Conservation (phyloP, 2,113 vertebrate species). For the Saguinus imperator region DNA sequence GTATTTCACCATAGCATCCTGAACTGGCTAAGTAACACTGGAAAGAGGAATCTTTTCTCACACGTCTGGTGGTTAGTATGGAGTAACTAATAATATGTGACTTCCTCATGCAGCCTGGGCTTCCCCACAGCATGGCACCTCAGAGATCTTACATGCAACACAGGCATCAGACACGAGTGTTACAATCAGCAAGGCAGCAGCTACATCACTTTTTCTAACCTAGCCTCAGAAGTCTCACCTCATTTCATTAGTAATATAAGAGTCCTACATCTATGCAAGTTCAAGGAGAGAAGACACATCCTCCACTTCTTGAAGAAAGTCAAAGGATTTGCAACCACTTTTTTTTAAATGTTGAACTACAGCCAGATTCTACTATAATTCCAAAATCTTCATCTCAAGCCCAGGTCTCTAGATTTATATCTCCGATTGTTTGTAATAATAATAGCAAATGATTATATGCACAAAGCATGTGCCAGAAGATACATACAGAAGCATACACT, state of each 20-base stretch:
- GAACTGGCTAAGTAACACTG: background rate
- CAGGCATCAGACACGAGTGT: background rate
- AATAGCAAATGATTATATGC: background rate
- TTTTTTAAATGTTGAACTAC: background rate
- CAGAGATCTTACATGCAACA: background rate
- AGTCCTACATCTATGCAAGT: background rate
- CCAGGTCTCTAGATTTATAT: background rate
- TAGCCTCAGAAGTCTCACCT: background rate
- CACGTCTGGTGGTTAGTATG: background rate
- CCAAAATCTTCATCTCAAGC: background rate
- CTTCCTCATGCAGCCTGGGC: background rate
- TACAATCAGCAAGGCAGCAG: background rate
- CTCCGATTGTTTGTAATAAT: background rate
- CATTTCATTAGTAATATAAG: background rate
- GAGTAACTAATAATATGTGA: background rate
- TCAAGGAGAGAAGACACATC: background rate
- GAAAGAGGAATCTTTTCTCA: background rate
- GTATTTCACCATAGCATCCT: background rate
- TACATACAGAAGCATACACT: background rate
- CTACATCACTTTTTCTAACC: background rate
- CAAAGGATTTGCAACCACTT: background rate
- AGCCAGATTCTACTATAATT: background rate
- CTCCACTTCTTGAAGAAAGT: background rate
- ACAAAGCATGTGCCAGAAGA: background rate
- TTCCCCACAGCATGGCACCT: background rate